Evolutionary conservation across 2,113 vertebrate genomes (phyloP), one percentile per base, ranked within the genome.

Genomic region (Zosterops lateralis): DNA sequence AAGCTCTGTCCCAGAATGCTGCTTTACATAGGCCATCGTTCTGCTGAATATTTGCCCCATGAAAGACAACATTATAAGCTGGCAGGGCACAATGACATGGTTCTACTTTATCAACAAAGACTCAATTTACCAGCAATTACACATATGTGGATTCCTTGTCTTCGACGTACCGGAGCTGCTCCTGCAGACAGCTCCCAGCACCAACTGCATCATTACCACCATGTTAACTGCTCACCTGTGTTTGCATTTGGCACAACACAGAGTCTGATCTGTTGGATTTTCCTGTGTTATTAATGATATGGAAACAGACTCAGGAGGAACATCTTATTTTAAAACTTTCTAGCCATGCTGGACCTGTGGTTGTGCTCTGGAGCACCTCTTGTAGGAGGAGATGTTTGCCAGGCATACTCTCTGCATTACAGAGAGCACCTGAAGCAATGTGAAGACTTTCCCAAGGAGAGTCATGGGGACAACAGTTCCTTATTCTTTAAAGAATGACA

Each of bases 21-120:
- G 45, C 79, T 92, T 84, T 85, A 90, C 62, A 62, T 12, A 62
- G 66, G 34, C 71, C 29, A 10, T 93, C 38, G 0, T 86, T 82
- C 51, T 92, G 7, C 66, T 90, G 77, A 87, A 56, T 82, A 57
- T 47, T 74, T n/a, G 3, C 89, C 74, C 95, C 71, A 48, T 92
- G 93, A 95, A 96, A 90, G 89, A 87, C 96, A 95, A 94, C 73
- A 82, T 96, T 96, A 96, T 96, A 89, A 92, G 58, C 81, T 87
- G 66, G 14, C 78, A 64, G 80, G 48, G 84, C 75, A 83, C 48
- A 81, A 88, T 82, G 68, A 24, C 44, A 75, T 91, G 71, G 50
- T 95, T 96, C 94, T 97, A n/a, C 62, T 96, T 95, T 96, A 89
- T 88, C 83, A 93, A 95, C 89, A 95, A 94, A 89, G 81, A 38